phyloP scores from a whole-genome alignment of 2,113 vertebrate species.

The Dermatemys mawii region DNA sequence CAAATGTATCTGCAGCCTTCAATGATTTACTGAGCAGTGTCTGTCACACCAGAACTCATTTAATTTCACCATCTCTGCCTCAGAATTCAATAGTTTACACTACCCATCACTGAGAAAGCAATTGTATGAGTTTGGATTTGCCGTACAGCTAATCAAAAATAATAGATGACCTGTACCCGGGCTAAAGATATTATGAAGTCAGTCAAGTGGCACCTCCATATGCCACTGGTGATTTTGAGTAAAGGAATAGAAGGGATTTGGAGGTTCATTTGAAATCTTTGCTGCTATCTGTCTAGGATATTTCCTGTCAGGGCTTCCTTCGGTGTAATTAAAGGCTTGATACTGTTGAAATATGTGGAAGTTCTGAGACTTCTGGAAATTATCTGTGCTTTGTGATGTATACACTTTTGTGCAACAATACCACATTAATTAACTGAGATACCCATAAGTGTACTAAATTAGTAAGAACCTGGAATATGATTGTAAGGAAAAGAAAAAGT shows the following conservation, averaged over 20 bases:
- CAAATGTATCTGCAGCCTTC: background rate
- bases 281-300: background rate
- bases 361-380: conserved; percentile 26
- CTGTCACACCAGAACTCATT: conserved; percentile 44
- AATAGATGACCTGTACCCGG: conserved; percentile 7
- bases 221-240: background rate
- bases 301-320: background rate
- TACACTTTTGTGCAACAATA: background rate
- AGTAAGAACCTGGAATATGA: background rate
- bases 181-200: background rate
- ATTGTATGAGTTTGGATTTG: conserved; percentile 45
- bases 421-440: background rate
- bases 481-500: conserved; percentile 3
- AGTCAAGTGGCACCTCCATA: background rate
- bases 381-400: background rate
- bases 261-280: background rate
- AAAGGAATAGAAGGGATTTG: background rate
- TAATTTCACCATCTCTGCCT: conserved; percentile 34
- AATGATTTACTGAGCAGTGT: conserved; percentile 40
- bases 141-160: conserved; percentile 37
- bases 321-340: background rate
- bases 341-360: background rate
- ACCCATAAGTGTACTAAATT: background rate
- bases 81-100: conserved; percentile 49
- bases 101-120: conserved; percentile 36